phyloP scores from a whole-genome alignment of 1,140 invertebrate genomes.

The Diploscapter pachys region DNA sequence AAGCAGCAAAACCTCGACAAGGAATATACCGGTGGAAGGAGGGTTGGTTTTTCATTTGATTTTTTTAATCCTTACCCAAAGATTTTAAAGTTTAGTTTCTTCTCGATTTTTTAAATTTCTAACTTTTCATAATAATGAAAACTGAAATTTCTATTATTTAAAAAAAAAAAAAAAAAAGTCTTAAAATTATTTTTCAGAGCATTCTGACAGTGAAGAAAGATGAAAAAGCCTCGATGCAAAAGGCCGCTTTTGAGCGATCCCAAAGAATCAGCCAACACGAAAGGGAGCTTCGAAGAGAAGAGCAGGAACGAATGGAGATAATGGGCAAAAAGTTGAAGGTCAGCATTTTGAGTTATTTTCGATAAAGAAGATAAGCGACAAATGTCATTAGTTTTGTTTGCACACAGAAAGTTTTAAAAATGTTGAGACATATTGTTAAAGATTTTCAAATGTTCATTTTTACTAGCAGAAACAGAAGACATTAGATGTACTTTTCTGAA shows the following conservation, averaged over 20 bases:
- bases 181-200: not conserved
- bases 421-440: not conserved
- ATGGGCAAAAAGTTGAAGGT: constrained; percentile 6
- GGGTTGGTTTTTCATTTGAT: no score
- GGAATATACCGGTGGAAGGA: no score
- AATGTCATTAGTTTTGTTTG: not conserved
- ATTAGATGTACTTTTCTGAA: not conserved
- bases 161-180: no score
- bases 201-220: constrained; percentile 27
- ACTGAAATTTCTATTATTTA: no score
- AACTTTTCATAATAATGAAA: no score
- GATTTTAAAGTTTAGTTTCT: constrained; percentile 8
- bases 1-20: no score
- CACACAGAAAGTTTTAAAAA: not conserved
- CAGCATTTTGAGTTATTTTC: not conserved
- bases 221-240: constrained; percentile 12
- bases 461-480: not conserved
- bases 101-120: not conserved
- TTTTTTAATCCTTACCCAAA: no score
- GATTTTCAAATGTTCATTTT: not conserved
- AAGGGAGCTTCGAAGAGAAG: constrained; percentile 9
- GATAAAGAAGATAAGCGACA: not conserved
- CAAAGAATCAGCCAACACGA: constrained; percentile 6
- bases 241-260: constrained; percentile 6
- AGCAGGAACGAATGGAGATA: constrained; percentile 11